These are phyloP conservation scores for Pocillopora damicornis DNA, from an alignment of 64 coral and sea anemone species.

Conservation along the genomic window DNA sequence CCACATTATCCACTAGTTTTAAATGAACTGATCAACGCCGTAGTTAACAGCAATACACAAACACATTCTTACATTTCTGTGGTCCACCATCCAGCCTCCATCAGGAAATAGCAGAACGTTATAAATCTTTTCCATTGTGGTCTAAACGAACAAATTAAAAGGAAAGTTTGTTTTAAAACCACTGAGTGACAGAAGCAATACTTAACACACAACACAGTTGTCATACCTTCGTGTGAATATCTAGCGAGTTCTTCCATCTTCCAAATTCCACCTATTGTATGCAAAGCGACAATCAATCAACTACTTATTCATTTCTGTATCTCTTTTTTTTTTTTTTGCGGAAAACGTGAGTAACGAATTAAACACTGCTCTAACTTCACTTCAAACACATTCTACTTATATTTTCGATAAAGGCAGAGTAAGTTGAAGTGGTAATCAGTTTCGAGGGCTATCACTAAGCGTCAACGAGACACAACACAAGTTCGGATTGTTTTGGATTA, in stretches of 20 bases:
- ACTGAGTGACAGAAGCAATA: background rate
- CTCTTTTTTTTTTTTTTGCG: too few relatives aligned
- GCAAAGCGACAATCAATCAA: background rate
- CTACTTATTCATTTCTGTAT: background rate
- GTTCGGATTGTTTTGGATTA: too few relatives aligned
- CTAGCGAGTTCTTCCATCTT: slow-evolving; percentile 90
- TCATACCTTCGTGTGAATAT: slow-evolving; percentile 84
- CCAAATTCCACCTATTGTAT: slow-evolving; percentile 76
- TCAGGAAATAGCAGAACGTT: slow-evolving; percentile 80
- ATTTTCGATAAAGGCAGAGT: background rate
- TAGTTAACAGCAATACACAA: background rate
- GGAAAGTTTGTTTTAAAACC: background rate
- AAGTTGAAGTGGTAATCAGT: background rate
- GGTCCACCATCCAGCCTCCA: slow-evolving; percentile 80
- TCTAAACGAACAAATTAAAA: slow-evolving; percentile 32
- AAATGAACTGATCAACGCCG: background rate
- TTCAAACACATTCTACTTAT: background rate
- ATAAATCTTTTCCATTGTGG: slow-evolving; percentile 67
- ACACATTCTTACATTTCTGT: slow-evolving; percentile 30
- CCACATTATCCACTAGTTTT: too few relatives aligned
- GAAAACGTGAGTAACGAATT: too few relatives aligned
- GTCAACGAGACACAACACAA: too few relatives aligned
- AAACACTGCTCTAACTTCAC: too few relatives aligned
- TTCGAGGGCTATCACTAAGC: too few relatives aligned
- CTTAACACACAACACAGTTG: background rate